Evolutionary conservation across 2,888 invertebrate species (phyloP).

Genomic region (Elaeidobius kamerunicus): DNA sequence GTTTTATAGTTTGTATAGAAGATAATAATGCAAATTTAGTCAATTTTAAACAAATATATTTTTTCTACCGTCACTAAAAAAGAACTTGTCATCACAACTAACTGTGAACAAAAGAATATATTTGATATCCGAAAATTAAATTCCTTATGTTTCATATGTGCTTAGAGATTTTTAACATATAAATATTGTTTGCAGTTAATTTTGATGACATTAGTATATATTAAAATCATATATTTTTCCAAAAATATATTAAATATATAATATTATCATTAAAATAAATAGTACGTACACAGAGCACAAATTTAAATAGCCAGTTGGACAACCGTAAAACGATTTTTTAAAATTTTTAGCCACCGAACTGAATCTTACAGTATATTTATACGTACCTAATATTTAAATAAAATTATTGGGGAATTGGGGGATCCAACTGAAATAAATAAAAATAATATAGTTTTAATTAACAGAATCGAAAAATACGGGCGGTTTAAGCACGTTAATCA

Average conservation of each 20-base stretch:
- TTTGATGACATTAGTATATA: no score
- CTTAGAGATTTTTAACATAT: no score
- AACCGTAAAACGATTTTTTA: slow-evolving; percentile 9
- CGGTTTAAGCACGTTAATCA: slow-evolving; percentile 84
- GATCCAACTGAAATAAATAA: neutral
- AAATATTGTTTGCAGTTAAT: no score
- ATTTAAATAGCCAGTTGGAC: slow-evolving; percentile 6
- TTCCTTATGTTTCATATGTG: no score
- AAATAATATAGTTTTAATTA: no score
- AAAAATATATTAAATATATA: neutral
- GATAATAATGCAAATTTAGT: slow-evolving; percentile 34
- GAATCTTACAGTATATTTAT: slow-evolving; percentile 3
- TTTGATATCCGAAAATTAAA: no score
- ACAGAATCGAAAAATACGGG: slow-evolving; percentile 73
- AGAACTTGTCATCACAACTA: no score
- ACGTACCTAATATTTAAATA: neutral
- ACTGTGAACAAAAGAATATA: no score
- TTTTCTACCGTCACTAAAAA: no score
- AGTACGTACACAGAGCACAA: slow-evolving; percentile 11
- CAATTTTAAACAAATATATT: no score
- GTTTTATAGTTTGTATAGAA: slow-evolving; percentile 38
- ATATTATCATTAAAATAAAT: no score
- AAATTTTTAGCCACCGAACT: slow-evolving; percentile 17
- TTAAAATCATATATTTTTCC: no score
- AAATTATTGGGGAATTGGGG: neutral